Percentiles rank a stretch among this genome's conserved stretches.
Evolutionary conservation across 2,888 invertebrate genomes (phyloP).

Genomic region (Metacarcinus magister): DNA sequence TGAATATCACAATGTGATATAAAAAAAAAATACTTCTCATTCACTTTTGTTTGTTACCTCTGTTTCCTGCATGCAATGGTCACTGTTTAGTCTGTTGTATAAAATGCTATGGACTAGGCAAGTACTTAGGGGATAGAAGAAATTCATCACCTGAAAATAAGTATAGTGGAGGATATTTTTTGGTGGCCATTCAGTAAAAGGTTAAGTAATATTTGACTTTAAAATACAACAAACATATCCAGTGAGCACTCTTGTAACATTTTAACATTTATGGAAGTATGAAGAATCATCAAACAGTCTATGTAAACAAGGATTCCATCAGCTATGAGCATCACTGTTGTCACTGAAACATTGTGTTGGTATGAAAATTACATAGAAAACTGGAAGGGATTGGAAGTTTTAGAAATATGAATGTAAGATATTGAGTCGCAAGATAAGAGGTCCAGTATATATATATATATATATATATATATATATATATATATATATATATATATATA

Average conservation of each 20-base stretch:
- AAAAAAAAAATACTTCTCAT: background rate
- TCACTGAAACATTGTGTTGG: background rate
- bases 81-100: background rate
- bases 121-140: background rate
- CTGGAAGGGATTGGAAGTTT: background rate
- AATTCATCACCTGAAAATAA: background rate
- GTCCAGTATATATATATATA: background rate
- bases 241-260: background rate
- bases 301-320: background rate
- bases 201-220: background rate
- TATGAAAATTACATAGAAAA: background rate
- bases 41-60: background rate
- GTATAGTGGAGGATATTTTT: background rate
- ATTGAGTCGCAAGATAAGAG: background rate
- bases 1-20: background rate
- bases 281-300: background rate
- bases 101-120: background rate
- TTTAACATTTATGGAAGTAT: background rate
- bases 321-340: background rate
- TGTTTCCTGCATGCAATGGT: background rate
- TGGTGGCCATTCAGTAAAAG: no score
- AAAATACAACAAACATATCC: background rate
- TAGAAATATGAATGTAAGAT: background rate
- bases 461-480: no score
- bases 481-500: no score